Evolutionary conservation across 2,888 invertebrate species (phyloP), one percentile per base, ranked within the genome.

Genomic region (Lepidonotus clava): DNA sequence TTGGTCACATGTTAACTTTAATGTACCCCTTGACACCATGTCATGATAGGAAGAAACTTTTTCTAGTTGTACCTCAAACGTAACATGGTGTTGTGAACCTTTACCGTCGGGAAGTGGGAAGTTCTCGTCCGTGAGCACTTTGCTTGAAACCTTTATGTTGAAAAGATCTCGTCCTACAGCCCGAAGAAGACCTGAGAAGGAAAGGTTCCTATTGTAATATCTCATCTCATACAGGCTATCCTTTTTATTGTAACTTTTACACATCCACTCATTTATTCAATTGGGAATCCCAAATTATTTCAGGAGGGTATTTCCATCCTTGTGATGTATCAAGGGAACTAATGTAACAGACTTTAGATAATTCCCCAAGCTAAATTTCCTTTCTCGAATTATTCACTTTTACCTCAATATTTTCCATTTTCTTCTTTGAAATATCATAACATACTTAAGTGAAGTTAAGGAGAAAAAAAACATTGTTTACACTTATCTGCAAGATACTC

Each of bases 121-220:
- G 5, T 40, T 67, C 24, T 66, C 77, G 5, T 61, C 77, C 0
- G n/a, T 51, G 21, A 87, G 21, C 21, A 87, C 66, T 80, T 87
- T 56, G n/a, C 67, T 53, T 36, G 84, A 53, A 38, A 87, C 66
- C 11, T 46, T 40, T 21, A 53, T 83, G 28, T 76, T 83, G 84
- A 87, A 87, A 24, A 87, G 56, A 24, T 87, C 87, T 24, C 85
- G 87, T 0, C 91, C 91, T 14, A 92, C 92, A 8, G 92, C 92
- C 80, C 90, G 89, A 6, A 92, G 90, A n/a, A 92, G 80, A 46
- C 90, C 90, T 90, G 86, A 14, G 67, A 86, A 32, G 38, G 32
- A 56, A n/a, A 56, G 56, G 5, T 56, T 56, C 8, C 14, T n/a
- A 56, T 4, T 56, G 56, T 56, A 14, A 21, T 56, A 4, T 56